A percentile compares a stretch with the other conserved stretches of the same genome.
phyloP scores from a whole-genome alignment of 1,140 invertebrate species.

The Laupala kohalensis region DNA sequence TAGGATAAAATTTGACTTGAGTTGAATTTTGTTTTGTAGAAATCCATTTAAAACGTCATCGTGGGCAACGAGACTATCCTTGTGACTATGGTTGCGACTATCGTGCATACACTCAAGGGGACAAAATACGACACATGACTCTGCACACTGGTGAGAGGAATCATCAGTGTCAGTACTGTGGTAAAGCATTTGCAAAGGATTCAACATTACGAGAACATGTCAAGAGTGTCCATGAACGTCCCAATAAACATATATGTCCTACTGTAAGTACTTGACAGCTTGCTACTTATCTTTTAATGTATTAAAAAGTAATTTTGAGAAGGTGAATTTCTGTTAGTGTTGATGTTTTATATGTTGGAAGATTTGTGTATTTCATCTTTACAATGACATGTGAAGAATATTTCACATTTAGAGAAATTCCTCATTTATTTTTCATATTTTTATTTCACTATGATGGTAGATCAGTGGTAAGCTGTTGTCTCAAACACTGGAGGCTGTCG shows the following conservation, averaged over 20 bases:
- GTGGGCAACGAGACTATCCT: constrained; percentile 11
- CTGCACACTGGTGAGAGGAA: constrained; percentile 20
- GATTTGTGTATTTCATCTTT: too few relatives aligned
- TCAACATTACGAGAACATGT: constrained; percentile 16
- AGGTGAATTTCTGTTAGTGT: too few relatives aligned
- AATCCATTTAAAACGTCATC: constrained; percentile 17
- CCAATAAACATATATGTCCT: constrained; percentile 6
- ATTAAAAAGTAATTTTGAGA: too few relatives aligned
- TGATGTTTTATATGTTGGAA: too few relatives aligned
- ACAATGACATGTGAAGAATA: too few relatives aligned
- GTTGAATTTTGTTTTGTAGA: constrained; percentile 6
- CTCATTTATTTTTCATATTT: too few relatives aligned
- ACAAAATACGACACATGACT: constrained; percentile 17
- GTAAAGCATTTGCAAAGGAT: constrained; percentile 18
- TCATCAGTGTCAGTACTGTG: constrained; percentile 20
- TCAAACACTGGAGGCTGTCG: too few relatives aligned
- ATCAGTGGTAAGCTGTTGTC: too few relatives aligned
- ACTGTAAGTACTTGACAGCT: constrained; percentile 9
- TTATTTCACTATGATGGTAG: too few relatives aligned
- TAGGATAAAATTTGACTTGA: too few relatives aligned
- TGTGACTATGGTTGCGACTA: constrained; percentile 16
- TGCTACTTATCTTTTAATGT: too few relatives aligned
- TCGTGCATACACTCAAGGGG: constrained; percentile 14
- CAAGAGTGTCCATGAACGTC: constrained; percentile 14
- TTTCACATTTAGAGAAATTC: too few relatives aligned